Percentiles rank a stretch among this genome's conserved stretches.
Evolutionary conservation across 1,140 invertebrate genomes (phyloP).

Genomic region (Eubasilissa regina): DNA sequence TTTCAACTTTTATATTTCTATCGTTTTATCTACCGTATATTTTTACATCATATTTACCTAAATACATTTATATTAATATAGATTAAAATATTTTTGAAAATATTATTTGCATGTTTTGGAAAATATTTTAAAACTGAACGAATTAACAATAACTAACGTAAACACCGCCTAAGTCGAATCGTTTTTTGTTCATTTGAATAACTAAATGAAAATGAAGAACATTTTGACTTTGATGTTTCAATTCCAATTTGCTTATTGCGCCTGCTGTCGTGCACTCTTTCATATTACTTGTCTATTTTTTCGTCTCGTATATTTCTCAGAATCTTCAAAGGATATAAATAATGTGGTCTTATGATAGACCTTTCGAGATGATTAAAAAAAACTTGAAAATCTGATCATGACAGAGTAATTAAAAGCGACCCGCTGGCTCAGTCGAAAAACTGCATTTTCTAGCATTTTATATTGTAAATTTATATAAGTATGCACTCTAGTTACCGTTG

Average conservation of each 20-base stretch:
- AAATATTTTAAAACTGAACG: no score
- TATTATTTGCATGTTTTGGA: no score
- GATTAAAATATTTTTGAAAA: no score
- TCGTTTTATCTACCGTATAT: no score
- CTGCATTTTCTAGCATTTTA: no score
- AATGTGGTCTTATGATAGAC: background rate
- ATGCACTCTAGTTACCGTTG: no score
- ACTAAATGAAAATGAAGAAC: slow-evolving; percentile 11
- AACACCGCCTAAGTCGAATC: no score
- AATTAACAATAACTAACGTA: no score
- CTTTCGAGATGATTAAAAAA: background rate
- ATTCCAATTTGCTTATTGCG: slow-evolving; percentile 23
- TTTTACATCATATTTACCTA: no score
- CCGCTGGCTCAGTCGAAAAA: no score
- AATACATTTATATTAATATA: no score
- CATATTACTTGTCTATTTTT: slow-evolving; percentile 18
- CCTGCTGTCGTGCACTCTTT: slow-evolving; percentile 8
- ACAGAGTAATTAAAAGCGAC: background rate
- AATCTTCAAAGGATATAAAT: slow-evolving; percentile 26
- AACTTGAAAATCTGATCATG: background rate
- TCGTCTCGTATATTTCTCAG: background rate
- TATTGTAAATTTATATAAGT: no score
- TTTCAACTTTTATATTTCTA: background rate
- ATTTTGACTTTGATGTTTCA: slow-evolving; percentile 27
- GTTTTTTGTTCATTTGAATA: background rate